Evolutionary conservation across 2,113 vertebrate species (phyloP).

Genomic region (Amphiprion ocellaris): DNA sequence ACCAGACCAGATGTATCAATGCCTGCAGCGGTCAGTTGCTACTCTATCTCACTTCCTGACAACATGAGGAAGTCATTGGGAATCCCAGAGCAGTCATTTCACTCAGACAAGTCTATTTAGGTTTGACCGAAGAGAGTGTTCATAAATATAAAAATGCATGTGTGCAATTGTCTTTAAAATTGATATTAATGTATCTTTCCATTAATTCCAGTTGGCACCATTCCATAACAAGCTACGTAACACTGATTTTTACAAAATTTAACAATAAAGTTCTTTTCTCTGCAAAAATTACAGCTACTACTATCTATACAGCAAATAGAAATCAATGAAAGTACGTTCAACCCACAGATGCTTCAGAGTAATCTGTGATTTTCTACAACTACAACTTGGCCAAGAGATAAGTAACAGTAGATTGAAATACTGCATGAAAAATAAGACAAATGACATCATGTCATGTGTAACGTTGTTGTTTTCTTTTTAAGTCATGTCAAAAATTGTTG

Average conservation of each 20-base stretch:
- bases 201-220: neutral
- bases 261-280: neutral
- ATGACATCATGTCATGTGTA: neutral
- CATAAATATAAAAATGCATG: conserved; percentile 8
- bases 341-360: conserved; percentile 6
- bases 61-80: conserved; percentile 55
- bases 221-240: neutral
- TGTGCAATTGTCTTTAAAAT: neutral
- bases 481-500: conserved; percentile 18
- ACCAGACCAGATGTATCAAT: conserved; percentile 68
- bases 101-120: conserved; percentile 45
- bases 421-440: neutral
- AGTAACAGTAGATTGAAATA: neutral
- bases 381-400: no score
- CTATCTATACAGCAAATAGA: neutral
- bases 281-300: conserved; percentile 2
- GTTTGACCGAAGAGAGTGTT: conserved; percentile 13
- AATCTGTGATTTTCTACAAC: neutral
- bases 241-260: neutral
- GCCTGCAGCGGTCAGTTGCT: conserved; percentile 67
- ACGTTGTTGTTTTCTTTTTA: neutral
- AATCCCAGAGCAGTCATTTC: conserved; percentile 47
- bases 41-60: conserved; percentile 59
- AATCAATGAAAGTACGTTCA: conserved; percentile 1
- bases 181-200: neutral